Conservation (phyloP, 92 coral and sea anemone genomes). For the Plumapathes pennacea region DNA sequence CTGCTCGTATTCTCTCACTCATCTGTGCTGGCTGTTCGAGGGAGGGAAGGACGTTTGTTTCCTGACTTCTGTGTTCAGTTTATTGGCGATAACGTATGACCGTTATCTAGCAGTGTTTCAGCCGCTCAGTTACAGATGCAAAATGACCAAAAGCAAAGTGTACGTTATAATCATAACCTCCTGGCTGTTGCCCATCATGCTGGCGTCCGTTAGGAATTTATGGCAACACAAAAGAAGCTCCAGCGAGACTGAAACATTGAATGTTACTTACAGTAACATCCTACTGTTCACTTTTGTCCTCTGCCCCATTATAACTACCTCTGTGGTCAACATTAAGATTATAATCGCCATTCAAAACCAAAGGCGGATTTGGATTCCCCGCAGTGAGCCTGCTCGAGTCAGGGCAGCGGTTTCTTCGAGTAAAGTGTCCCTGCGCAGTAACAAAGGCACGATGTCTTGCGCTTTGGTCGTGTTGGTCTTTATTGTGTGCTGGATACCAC, state of each 20-base stretch:
- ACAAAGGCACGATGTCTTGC: slow-evolving; percentile 53
- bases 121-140: slow-evolving; percentile 46
- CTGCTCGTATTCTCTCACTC: slow-evolving; percentile 7
- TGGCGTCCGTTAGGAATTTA: slow-evolving; percentile 31
- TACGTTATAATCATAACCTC: slow-evolving; percentile 15
- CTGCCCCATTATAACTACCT: slow-evolving; percentile 39
- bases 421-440: too few relatives aligned
- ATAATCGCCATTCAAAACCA: slow-evolving; percentile 49
- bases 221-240: slow-evolving; percentile 38
- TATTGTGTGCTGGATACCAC: slow-evolving; percentile 64
- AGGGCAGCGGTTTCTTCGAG: too few relatives aligned
- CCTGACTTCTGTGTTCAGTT: slow-evolving; percentile 47
- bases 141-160: slow-evolving; percentile 35
- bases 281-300: slow-evolving; percentile 41
- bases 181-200: slow-evolving; percentile 45
- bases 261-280: slow-evolving; percentile 41
- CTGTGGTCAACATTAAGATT: slow-evolving; percentile 29
- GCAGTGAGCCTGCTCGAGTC: not conserved
- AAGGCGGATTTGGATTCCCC: slow-evolving; percentile 5
- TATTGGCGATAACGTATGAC: slow-evolving; percentile 64
- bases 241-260: slow-evolving; percentile 8
- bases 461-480: slow-evolving; percentile 42
- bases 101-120: slow-evolving; percentile 59
- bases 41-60: slow-evolving; percentile 54
- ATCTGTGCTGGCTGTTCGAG: slow-evolving; percentile 49